Base-by-base conservation (phyloP, 1,140 invertebrate genomes). In the Drosophila aff. region DNA sequence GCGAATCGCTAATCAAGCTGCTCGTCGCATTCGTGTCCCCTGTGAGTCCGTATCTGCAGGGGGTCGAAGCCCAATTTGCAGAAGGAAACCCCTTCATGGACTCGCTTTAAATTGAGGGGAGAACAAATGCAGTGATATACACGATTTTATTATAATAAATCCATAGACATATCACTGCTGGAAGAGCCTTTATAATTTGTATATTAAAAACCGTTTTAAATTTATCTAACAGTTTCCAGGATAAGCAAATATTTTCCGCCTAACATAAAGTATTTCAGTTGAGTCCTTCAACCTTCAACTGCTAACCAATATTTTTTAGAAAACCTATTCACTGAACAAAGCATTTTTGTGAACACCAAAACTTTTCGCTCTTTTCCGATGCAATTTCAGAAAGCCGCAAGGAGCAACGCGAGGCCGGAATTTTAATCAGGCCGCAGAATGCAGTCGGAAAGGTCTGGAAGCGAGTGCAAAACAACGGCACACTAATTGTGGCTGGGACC, bases 401-500 rank as follows among this genome's bases (percentile, higher is more conserved):
- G 33, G 26, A 28, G 40, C 40, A 43, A 10, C 60, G 57, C 64
- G 64, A 31, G 46, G 3, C 43, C 36, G 47, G 63, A 87, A 73
- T 86, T 87, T 87, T 76, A 87, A 86, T 82, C 83, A 79, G 67
- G 62, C 31, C 69, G 9, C 74, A 79, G 73, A 81, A 89, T 90
- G 84, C 81, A 84, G 69, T 46, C 47, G 57, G 18, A 40, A 57
- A 38, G 23, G 67, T 26, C 71, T 47, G 53, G 47, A 41, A 43
- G 61, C 53, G 53, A 31, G 41, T 46, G 58, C 57, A 60, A 50
- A 61, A 74, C 66, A 81, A 66, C 65, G 50, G 28, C 62, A 57
- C 63, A 68, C 73, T 81, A 84, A 90, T 84, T 89, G 85, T 76
- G 77, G 77, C 60, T 58, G 50, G 55, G 47, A 69, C 44, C 49